phyloP scores from a whole-genome alignment of 2,797 vertebrate genomes.

The Mormyrops boulengeri region DNA sequence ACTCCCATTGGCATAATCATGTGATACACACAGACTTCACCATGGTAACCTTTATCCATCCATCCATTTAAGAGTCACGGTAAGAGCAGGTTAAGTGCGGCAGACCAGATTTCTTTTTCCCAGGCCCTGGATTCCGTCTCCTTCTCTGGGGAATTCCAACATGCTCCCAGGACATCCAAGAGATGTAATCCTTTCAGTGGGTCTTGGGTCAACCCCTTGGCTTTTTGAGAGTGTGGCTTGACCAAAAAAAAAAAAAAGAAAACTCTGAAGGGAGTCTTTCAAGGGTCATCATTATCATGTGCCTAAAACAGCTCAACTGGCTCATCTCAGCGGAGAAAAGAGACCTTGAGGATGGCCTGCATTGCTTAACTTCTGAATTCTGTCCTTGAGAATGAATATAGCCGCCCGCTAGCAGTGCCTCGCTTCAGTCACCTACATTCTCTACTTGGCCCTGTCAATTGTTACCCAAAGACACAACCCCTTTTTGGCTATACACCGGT shows the following conservation, averaged over 20 bases:
- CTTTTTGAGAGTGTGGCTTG: not conserved
- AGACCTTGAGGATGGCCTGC: not conserved
- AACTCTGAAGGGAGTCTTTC: not conserved
- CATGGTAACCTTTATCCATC: not conserved
- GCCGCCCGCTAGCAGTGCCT: not conserved
- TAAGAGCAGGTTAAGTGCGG: not conserved
- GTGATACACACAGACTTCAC: not conserved
- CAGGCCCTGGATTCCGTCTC: not conserved
- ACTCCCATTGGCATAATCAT: not conserved
- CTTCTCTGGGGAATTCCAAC: not conserved
- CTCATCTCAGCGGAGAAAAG: not conserved
- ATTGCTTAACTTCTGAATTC: not conserved
- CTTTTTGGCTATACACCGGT: not conserved
- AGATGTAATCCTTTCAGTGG: not conserved
- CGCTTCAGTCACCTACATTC: not conserved
- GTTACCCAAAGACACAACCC: not conserved
- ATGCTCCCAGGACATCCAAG: slow-evolving; percentile 1
- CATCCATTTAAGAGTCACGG: not conserved
- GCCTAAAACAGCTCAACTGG: not conserved
- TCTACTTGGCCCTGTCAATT: not conserved
- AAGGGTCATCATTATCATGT: not conserved
- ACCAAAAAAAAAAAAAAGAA: not conserved
- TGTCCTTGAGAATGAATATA: not conserved
- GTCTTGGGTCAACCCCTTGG: not conserved
- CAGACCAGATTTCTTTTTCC: not conserved